These are phyloP conservation scores for Buphagus erythrorhynchus DNA, from an alignment of 2,797 vertebrate species.

Conservation along the genomic window DNA sequence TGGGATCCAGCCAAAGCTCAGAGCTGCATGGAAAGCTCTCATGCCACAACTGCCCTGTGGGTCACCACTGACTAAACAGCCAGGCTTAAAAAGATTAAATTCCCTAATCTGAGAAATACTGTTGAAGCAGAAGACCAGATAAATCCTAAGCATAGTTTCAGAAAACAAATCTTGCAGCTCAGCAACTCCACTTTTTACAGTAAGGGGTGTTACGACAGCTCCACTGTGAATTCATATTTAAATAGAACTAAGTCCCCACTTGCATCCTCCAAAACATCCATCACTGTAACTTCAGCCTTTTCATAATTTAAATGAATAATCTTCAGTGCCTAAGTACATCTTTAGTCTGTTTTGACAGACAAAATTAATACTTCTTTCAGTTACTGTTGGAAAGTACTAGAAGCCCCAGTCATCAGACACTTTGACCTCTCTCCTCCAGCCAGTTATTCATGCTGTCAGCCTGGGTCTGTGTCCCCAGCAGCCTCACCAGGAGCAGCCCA, in stretches of 20 bases:
- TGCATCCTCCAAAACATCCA: conserved; percentile 42
- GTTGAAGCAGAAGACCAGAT: background rate
- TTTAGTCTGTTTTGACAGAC: conserved; percentile 48
- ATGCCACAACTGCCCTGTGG: background rate
- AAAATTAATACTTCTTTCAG: conserved; percentile 38
- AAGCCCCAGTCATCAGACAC: background rate
- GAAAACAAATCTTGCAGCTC: conserved; percentile 37
- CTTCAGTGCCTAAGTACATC: conserved; percentile 25
- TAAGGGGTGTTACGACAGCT: conserved; percentile 30
- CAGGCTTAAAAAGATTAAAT: background rate
- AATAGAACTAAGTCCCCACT: conserved; percentile 41
- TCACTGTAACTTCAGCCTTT: conserved; percentile 53
- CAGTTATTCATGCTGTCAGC: background rate
- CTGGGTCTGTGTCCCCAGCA: accelerated
- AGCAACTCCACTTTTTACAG: conserved; percentile 28
- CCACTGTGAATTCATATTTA: conserved; percentile 44
- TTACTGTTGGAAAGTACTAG: background rate
- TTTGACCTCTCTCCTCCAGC: background rate
- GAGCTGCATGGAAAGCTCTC: background rate
- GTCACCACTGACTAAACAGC: background rate
- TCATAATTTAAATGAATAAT: conserved; percentile 57
- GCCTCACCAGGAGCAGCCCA: background rate
- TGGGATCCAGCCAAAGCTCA: background rate
- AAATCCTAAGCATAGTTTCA: background rate
- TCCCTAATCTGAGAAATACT: background rate